phyloP scores from a whole-genome alignment of 2,888 invertebrate species.

The Limnephilus auricula region DNA sequence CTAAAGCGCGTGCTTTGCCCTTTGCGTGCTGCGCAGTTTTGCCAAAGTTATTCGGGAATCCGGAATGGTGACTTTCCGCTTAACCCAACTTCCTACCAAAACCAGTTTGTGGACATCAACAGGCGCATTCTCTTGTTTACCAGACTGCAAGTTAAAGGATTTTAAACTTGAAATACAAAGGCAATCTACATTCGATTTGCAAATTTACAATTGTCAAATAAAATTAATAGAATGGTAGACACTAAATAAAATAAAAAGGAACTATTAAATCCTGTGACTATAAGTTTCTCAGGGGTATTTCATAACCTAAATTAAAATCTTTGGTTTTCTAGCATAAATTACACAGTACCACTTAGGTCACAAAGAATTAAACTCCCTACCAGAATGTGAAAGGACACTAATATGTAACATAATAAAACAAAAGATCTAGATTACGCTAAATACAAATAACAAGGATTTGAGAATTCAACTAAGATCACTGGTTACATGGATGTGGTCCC shows the following conservation, averaged over 20 bases:
- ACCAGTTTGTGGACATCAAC: no score
- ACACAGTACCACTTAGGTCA: neutral
- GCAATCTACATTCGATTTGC: neutral
- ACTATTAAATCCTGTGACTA: neutral
- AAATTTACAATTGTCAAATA: neutral
- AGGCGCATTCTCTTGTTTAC: no score
- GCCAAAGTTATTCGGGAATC: no score
- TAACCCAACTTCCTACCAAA: no score
- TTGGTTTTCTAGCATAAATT: neutral
- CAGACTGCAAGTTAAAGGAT: neutral
- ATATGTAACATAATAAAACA: neutral
- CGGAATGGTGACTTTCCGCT: no score
- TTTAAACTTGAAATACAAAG: neutral
- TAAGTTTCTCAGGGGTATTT: neutral
- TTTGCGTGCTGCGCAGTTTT: no score
- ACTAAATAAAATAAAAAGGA: neutral
- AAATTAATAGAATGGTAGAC: neutral
- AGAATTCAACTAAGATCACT: neutral
- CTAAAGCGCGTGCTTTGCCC: no score
- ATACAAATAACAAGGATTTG: neutral
- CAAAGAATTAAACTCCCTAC: neutral
- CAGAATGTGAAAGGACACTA: neutral
- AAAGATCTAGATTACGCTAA: no score
- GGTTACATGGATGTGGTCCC: neutral
- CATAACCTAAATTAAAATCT: neutral